These are phyloP conservation scores for Mya arenaria DNA, from an alignment of 1,140 invertebrate genomes.

Conservation along the genomic window DNA sequence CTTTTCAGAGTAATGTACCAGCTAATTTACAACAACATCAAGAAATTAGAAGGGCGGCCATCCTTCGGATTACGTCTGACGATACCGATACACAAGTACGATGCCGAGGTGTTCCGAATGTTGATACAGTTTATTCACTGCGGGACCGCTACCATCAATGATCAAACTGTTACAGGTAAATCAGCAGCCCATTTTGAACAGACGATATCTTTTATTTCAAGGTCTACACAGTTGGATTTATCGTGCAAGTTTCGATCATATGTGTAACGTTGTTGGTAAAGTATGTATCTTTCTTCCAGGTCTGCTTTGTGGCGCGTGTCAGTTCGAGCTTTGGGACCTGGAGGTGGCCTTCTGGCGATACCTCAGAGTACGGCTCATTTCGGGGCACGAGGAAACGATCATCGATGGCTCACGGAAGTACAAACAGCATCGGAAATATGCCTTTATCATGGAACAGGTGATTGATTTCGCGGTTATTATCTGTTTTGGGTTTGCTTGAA, in stretches of 20 bases:
- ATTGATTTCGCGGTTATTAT: not conserved
- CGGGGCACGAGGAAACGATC: not conserved
- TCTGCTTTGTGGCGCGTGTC: slow-evolving; percentile 34
- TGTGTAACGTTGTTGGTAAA: not conserved
- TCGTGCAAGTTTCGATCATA: not conserved
- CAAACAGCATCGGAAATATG: slow-evolving; percentile 5
- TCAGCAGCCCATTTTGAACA: not conserved
- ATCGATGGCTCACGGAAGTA: not conserved
- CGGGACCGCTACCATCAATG: slow-evolving; percentile 37
- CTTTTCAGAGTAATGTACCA: slow-evolving; percentile 50
- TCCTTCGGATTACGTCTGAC: not conserved
- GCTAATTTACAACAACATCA: slow-evolving; percentile 32
- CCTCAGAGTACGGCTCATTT: slow-evolving; percentile 17
- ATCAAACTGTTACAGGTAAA: slow-evolving; percentile 26
- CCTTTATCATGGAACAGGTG: not conserved
- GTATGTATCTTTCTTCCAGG: slow-evolving; percentile 3
- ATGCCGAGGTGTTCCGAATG: slow-evolving; percentile 50
- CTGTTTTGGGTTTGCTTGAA: no score
- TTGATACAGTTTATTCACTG: slow-evolving; percentile 52
- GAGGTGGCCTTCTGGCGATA: slow-evolving; percentile 39
- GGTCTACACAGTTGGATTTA: not conserved
- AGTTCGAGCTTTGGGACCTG: slow-evolving; percentile 38
- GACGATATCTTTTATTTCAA: not conserved
- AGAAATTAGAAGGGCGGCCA: not conserved
- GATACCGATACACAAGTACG: slow-evolving; percentile 45